Percentiles rank a stretch among this genome's conserved stretches.
Conservation (phyloP, 2,888 invertebrate species). For the Scaptomyza reducta region DNA sequence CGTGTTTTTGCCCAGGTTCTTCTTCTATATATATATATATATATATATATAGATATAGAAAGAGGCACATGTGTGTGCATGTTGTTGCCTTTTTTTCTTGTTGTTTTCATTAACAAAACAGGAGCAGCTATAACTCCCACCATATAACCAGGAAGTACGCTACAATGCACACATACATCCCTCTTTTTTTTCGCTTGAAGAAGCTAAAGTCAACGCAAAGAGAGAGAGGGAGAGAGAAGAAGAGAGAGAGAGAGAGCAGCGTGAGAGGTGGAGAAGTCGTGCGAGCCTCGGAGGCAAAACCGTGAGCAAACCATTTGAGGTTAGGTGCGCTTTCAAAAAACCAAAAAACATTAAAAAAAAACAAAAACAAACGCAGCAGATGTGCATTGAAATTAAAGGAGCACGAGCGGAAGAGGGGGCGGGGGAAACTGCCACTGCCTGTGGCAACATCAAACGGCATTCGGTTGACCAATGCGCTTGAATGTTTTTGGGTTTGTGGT, state of each 20-base stretch:
- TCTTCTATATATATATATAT: conserved; percentile 9
- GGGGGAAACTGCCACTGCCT: conserved; percentile 12
- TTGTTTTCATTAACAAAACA: conserved; percentile 68
- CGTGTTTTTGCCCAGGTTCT: conserved; percentile 35
- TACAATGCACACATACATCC: conserved; percentile 49
- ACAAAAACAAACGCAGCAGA: conserved; percentile 2
- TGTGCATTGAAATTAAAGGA: conserved; percentile 17
- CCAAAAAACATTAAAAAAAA: conserved; percentile 4
- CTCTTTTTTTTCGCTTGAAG: background rate
- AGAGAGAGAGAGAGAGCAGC: background rate
- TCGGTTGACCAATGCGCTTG: too few species aligned
- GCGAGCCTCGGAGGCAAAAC: conserved; percentile 35
- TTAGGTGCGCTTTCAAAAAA: conserved; percentile 38
- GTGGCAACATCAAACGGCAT: conserved; percentile 28
- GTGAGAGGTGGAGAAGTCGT: conserved; percentile 19
- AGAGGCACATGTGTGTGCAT: background rate
- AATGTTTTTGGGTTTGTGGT: too few species aligned
- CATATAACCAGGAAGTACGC: conserved; percentile 69
- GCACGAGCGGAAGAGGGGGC: background rate
- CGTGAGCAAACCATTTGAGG: conserved; percentile 44
- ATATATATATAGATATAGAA: background rate
- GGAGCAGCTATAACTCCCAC: conserved; percentile 42
- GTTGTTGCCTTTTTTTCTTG: conserved; percentile 2
- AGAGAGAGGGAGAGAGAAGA: conserved; percentile 6
- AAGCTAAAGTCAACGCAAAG: background rate